These are phyloP conservation scores for Lamellibrachia satsuma DNA, from an alignment of 2,888 invertebrate genomes.

Conservation along the genomic window DNA sequence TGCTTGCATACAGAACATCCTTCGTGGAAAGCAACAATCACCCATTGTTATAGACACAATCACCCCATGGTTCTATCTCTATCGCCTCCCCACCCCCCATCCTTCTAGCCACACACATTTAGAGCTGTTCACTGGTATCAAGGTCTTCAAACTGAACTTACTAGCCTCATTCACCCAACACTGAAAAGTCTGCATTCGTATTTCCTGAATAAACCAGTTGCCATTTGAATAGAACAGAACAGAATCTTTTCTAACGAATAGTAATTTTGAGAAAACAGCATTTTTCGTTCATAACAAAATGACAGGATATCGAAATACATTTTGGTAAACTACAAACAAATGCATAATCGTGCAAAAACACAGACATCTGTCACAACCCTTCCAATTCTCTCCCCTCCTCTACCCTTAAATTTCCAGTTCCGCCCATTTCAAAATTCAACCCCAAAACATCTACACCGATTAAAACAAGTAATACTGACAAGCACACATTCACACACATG, in stretches of 20 bases:
- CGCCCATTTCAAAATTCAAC: background rate
- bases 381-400: background rate
- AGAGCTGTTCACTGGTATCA: background rate
- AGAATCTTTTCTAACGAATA: too few species aligned
- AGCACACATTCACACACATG: background rate
- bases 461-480: background rate
- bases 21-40: background rate
- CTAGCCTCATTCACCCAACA: background rate
- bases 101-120: background rate
- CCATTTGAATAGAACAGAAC: too few species aligned
- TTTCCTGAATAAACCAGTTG: too few species aligned
- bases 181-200: too few species aligned
- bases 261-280: too few species aligned
- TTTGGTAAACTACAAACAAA: too few species aligned
- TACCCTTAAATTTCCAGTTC: background rate
- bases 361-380: too few species aligned
- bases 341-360: too few species aligned
- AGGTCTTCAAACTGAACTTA: background rate
- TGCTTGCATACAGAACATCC: background rate
- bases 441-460: background rate
- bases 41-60: background rate
- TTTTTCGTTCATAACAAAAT: too few species aligned
- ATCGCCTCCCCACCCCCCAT: background rate
- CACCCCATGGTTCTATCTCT: background rate
- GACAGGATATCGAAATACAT: too few species aligned